Evolutionary conservation across 2,113 vertebrate genomes (phyloP).

Genomic region (Pedetes capensis): DNA sequence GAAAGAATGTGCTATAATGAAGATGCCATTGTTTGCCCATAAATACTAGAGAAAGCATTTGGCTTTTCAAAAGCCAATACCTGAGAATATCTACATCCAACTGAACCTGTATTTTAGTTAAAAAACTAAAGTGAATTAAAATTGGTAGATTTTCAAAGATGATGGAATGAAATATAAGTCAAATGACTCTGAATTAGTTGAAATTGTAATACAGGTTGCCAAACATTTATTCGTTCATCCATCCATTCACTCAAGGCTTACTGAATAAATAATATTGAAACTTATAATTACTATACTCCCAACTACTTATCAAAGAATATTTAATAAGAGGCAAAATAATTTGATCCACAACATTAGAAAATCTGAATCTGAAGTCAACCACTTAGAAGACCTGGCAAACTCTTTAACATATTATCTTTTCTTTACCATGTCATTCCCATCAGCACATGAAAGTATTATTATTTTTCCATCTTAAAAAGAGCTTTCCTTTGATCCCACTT

Average conservation of each 20-base stretch:
- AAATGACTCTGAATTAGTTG: background rate
- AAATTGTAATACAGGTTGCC: background rate
- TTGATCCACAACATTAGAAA: background rate
- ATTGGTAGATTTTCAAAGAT: conserved; percentile 18
- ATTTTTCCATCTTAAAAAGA: background rate
- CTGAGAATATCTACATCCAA: background rate
- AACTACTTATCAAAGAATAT: background rate
- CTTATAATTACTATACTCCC: background rate
- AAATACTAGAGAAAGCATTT: conserved; percentile 35
- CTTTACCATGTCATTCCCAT: background rate
- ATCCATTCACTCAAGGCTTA: background rate
- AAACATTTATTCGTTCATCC: background rate
- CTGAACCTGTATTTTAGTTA: background rate
- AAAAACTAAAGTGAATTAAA: conserved; percentile 13
- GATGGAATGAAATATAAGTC: background rate
- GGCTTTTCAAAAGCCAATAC: conserved; percentile 43
- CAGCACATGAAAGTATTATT: background rate
- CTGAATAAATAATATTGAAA: background rate
- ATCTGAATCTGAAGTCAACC: background rate
- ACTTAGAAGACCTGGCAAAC: background rate
- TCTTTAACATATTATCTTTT: background rate
- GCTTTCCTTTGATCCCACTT: background rate
- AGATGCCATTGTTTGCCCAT: conserved; percentile 46
- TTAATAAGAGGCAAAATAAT: background rate
- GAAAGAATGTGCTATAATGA: conserved; percentile 57